phyloP scores from a whole-genome alignment of 2,113 vertebrate species.

The Lucifuga dentata region DNA sequence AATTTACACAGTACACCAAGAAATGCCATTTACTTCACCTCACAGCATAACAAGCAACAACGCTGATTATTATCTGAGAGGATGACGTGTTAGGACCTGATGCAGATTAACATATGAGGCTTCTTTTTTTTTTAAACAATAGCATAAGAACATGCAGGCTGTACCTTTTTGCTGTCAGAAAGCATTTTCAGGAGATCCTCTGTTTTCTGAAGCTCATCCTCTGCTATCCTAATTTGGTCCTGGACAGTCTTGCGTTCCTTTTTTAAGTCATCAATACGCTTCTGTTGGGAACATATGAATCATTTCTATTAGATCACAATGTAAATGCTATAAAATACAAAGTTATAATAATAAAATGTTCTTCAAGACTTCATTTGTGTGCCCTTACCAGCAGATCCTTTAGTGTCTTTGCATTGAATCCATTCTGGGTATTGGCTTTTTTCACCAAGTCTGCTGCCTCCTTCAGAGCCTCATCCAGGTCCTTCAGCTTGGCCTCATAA shows the following conservation, averaged over 20 bases:
- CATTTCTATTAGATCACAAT: background rate
- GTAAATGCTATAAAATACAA: background rate
- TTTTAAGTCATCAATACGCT: constrained; percentile 80
- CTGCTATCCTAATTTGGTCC: constrained; percentile 81
- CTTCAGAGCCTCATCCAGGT: constrained; percentile 84
- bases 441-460: constrained; percentile 81
- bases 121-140: background rate
- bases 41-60: constrained; percentile 7
- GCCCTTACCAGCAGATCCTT: constrained; percentile 86
- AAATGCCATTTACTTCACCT: constrained; percentile 25
- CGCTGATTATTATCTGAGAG: constrained; percentile 43
- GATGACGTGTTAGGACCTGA: constrained; percentile 39
- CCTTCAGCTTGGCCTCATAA: constrained; percentile 87
- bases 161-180: constrained; percentile 88
- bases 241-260: constrained; percentile 80
- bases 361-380: background rate
- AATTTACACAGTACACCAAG: constrained; percentile 3
- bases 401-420: constrained; percentile 82
- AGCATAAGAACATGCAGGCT: background rate
- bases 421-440: constrained; percentile 87
- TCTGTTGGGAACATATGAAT: constrained; percentile 74
- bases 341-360: too few species aligned
- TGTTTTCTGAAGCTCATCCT: constrained; percentile 83
- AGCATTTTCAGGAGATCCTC: constrained; percentile 79
- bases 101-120: background rate